phyloP scores from a whole-genome alignment of 2,888 invertebrate genomes.

The Leptopilina syphax region DNA sequence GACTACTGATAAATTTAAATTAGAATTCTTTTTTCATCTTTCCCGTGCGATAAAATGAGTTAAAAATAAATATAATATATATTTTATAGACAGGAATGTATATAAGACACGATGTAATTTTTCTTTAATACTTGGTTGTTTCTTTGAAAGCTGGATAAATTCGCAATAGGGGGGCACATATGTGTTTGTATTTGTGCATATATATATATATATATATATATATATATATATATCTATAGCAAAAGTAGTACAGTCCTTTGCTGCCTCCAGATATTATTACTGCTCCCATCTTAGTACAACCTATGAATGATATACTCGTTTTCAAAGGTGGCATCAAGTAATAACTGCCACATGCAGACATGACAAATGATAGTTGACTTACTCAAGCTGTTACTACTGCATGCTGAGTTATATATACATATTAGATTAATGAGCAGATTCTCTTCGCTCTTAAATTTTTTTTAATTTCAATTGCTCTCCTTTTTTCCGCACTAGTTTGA shows the following conservation, averaged over 20 bases:
- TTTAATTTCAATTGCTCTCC: too few relatives aligned
- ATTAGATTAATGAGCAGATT: conserved; percentile 13
- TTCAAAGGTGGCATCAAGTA: conserved; percentile 34
- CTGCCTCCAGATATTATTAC: conserved; percentile 27
- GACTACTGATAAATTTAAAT: conserved; percentile 5
- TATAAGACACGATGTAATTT: background rate
- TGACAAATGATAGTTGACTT: conserved; percentile 32
- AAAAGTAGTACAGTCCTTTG: conserved; percentile 25
- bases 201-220: too few relatives aligned
- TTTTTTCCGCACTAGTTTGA: too few relatives aligned
- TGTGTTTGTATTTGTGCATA: too few relatives aligned
- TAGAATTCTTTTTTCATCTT: background rate
- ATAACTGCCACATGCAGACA: conserved; percentile 29
- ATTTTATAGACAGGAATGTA: too few relatives aligned
- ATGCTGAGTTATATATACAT: background rate
- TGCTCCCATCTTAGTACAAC: conserved; percentile 12
- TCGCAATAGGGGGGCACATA: conserved; percentile 2
- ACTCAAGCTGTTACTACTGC: conserved; percentile 21
- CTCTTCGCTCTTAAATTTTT: background rate
- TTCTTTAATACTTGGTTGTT: conserved; percentile 10
- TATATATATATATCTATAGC: background rate
- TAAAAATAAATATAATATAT: background rate
- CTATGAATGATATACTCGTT: conserved; percentile 5
- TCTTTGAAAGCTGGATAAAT: conserved; percentile 19
- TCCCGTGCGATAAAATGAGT: background rate